phyloP scores from a whole-genome alignment of 2,888 invertebrate genomes.

The Drosophila mettleri region DNA sequence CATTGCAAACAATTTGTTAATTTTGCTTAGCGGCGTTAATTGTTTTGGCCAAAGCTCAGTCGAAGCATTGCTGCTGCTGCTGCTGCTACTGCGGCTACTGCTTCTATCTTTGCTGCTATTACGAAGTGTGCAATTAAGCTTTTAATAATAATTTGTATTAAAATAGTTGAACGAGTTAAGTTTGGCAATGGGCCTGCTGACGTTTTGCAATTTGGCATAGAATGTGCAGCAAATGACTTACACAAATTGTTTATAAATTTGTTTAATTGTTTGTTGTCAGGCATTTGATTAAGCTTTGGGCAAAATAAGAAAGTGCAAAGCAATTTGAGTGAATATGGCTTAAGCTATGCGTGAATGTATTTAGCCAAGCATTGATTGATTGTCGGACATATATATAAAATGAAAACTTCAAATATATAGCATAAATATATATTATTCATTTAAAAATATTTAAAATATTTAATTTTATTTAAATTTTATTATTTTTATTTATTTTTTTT shows the following conservation, averaged over 20 bases:
- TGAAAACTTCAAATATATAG: too few species aligned
- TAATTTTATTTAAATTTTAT: too few species aligned
- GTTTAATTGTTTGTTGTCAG: conserved; percentile 13
- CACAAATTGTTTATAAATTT: conserved; percentile 34
- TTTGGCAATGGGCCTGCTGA: conserved; percentile 65
- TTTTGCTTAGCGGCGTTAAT: conserved; percentile 65
- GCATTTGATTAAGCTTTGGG: conserved; percentile 1
- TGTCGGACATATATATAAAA: too few species aligned
- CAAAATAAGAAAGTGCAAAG: conserved; percentile 5
- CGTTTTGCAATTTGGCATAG: conserved; percentile 70
- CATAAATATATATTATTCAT: too few species aligned
- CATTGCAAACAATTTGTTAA: conserved; percentile 66
- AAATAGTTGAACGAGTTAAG: conserved; percentile 63
- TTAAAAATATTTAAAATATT: too few species aligned
- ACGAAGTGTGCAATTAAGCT: conserved; percentile 63
- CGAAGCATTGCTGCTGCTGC: conserved; percentile 12
- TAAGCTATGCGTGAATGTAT: neutral
- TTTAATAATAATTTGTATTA: conserved; percentile 72
- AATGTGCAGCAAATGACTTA: conserved; percentile 53
- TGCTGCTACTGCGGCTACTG: conserved; percentile 22
- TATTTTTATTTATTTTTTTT: too few species aligned
- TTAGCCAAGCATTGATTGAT: neutral
- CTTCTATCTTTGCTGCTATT: conserved; percentile 21
- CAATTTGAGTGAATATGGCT: neutral
- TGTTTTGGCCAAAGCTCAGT: conserved; percentile 69